Percentiles rank a stretch among this genome's conserved stretches.
Conservation (phyloP, 2,113 vertebrate genomes). For the Alligator mississippiensis region DNA sequence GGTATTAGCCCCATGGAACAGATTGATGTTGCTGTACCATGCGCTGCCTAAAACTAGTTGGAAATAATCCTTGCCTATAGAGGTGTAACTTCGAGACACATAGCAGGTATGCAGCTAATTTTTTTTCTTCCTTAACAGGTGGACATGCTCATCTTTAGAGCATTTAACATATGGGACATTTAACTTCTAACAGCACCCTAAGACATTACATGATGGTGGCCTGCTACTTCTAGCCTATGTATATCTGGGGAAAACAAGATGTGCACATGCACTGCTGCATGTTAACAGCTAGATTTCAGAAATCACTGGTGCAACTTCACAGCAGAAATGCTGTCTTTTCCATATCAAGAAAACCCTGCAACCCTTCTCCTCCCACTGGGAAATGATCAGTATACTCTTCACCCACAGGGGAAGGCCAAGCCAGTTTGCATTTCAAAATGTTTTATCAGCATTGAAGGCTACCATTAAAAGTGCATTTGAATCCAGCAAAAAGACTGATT, state of each 20-base stretch:
- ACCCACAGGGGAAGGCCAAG: background rate
- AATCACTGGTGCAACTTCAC: background rate
- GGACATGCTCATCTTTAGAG: too few relatives aligned
- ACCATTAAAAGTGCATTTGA: background rate
- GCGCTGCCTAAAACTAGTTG: too few relatives aligned
- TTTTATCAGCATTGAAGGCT: background rate
- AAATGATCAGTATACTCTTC: background rate
- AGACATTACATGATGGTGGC: too few relatives aligned
- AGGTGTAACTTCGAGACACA: too few relatives aligned
- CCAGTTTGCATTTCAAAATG: background rate
- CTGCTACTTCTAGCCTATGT: background rate
- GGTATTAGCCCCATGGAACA: too few relatives aligned
- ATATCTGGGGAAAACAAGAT: accelerated
- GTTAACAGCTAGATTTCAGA: background rate
- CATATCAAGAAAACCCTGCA: background rate
- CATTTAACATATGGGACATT: too few relatives aligned
- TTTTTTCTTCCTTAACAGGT: too few relatives aligned
- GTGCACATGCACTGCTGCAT: background rate
- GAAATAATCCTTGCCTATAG: too few relatives aligned
- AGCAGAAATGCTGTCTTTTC: background rate
- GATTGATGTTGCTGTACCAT: too few relatives aligned
- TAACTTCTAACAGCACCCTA: too few relatives aligned
- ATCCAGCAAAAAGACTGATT: background rate
- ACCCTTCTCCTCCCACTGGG: background rate
- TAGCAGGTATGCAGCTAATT: too few relatives aligned